phyloP scores from a whole-genome alignment of 2,113 vertebrate species.

The Siniperca knerii region DNA sequence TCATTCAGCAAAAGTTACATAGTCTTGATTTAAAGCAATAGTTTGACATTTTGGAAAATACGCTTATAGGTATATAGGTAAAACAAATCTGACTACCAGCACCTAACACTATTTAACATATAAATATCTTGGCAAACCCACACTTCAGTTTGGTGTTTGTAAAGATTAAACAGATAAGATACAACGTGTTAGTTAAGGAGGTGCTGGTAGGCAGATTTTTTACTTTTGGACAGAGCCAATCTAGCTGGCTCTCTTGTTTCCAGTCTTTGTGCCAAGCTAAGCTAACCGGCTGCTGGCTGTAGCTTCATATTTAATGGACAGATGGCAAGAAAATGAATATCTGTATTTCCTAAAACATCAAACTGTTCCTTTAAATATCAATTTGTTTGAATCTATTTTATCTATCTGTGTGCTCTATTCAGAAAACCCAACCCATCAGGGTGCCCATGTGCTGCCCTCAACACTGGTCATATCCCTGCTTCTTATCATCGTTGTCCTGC shows the following conservation, averaged over 20 bases:
- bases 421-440: conserved; percentile 80
- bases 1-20: neutral
- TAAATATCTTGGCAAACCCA: neutral
- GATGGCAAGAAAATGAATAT: neutral
- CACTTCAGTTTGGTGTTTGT: neutral
- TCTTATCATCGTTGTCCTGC: conserved; percentile 85
- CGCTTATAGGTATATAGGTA: too few species aligned
- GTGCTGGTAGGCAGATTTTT: neutral
- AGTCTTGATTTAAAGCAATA: neutral
- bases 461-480: conserved; percentile 89
- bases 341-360: neutral
- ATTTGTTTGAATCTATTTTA: neutral
- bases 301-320: neutral
- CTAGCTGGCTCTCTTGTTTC: neutral
- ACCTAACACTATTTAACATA: neutral
- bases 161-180: neutral
- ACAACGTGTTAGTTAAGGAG: neutral
- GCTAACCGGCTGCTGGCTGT: neutral
- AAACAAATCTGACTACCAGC: neutral
- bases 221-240: neutral
- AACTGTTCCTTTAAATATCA: neutral
- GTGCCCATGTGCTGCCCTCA: conserved; percentile 88
- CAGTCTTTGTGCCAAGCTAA: neutral
- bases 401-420: conserved; percentile 19
- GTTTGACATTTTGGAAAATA: neutral